Conservation (phyloP, 2,113 vertebrate genomes). For the Chamaetylas fuelleborni region DNA sequence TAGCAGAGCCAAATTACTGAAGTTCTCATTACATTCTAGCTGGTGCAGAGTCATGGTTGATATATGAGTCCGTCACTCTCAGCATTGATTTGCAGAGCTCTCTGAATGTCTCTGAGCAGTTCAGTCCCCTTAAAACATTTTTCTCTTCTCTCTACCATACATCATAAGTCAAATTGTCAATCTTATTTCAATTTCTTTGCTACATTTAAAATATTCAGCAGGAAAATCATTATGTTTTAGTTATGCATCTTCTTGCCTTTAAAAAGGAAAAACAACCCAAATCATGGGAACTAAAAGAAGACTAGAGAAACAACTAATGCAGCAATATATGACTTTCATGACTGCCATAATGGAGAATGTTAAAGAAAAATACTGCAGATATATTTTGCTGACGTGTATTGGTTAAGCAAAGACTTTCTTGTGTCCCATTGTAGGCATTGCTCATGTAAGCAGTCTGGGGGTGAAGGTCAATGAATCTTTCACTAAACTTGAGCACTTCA, state of each 20-base stretch:
- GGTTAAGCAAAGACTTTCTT: background rate
- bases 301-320: background rate
- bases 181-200: background rate
- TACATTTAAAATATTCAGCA: slow-evolving; percentile 41
- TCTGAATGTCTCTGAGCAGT: background rate
- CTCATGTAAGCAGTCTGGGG: background rate
- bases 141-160: background rate
- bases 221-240: background rate
- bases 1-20: slow-evolving; percentile 46
- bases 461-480: background rate
- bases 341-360: background rate
- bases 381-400: background rate
- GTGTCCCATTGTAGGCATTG: background rate
- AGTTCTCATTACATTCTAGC: slow-evolving; percentile 42
- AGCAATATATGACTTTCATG: background rate
- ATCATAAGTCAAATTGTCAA: slow-evolving; percentile 21
- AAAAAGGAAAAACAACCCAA: background rate
- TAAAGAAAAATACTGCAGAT: slow-evolving; percentile 4
- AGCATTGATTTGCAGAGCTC: slow-evolving; percentile 25
- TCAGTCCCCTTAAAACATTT: background rate
- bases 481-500: background rate
- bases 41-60: slow-evolving; percentile 37
- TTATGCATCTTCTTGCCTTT: background rate
- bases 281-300: background rate
- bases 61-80: slow-evolving; percentile 32